Conservation (phyloP, 2,888 invertebrate genomes). For the Acronicta alni region DNA sequence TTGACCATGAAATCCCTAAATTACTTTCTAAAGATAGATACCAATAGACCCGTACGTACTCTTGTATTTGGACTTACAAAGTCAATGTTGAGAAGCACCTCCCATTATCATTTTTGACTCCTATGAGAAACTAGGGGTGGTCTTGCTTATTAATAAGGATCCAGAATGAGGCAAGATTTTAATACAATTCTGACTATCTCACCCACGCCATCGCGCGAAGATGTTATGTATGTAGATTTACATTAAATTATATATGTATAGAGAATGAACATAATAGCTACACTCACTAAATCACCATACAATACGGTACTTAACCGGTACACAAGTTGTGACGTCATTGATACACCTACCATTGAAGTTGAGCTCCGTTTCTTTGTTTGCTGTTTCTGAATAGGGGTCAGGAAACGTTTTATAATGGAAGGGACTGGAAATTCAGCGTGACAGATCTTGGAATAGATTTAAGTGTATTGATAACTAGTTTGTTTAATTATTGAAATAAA, state of each 20-base stretch:
- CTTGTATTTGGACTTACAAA: too few relatives aligned
- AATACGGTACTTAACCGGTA: slow-evolving; percentile 43
- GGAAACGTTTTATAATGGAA: not conserved
- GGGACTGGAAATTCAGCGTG: too few relatives aligned
- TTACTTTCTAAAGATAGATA: too few relatives aligned
- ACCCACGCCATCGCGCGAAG: slow-evolving; percentile 7
- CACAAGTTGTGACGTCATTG: slow-evolving; percentile 26
- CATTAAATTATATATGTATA: slow-evolving; percentile 24
- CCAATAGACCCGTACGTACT: too few relatives aligned
- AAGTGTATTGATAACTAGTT: too few relatives aligned
- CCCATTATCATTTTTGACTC: not conserved
- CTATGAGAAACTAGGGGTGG: not conserved
- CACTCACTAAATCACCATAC: slow-evolving; percentile 48
- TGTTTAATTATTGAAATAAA: too few relatives aligned
- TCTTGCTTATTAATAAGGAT: not conserved
- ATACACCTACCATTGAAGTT: slow-evolving; percentile 2
- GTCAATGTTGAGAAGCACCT: too few relatives aligned
- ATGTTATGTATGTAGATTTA: slow-evolving; percentile 22
- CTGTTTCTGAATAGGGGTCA: not conserved
- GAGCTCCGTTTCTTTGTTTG: not conserved
- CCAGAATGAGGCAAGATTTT: not conserved
- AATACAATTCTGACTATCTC: not conserved
- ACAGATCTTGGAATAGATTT: not conserved
- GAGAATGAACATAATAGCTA: slow-evolving; percentile 36
- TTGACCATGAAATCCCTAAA: too few relatives aligned